These are phyloP conservation scores for Drosophila mayri DNA, from an alignment of 1,140 invertebrate genomes.

Conservation along the genomic window DNA sequence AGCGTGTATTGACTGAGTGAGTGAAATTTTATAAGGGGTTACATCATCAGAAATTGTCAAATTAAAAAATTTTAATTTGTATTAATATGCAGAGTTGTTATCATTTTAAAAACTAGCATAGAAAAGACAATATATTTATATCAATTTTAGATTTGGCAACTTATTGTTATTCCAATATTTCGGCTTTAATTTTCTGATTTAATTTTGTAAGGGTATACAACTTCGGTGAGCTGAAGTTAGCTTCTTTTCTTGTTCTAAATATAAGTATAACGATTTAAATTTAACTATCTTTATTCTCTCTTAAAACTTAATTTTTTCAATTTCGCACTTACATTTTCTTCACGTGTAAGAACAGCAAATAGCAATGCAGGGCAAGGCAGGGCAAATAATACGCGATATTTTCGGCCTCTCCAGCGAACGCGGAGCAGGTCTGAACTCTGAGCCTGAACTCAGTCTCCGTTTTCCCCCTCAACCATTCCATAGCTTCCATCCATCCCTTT, in stretches of 20 bases:
- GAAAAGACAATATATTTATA: too few relatives aligned
- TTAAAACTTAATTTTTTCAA: neutral
- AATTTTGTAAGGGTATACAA: neutral
- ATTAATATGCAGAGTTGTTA: too few relatives aligned
- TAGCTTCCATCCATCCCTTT: neutral
- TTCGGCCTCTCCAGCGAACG: slow-evolving; percentile 52
- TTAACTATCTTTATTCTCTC: neutral
- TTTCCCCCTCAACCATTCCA: neutral
- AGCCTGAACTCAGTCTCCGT: slow-evolving; percentile 8
- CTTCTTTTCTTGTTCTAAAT: too few relatives aligned
- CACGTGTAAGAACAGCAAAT: slow-evolving; percentile 30
- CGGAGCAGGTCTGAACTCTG: slow-evolving; percentile 14
- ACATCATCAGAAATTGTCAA: too few relatives aligned
- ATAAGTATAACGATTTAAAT: neutral
- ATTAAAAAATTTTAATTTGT: too few relatives aligned
- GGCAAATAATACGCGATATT: slow-evolving; percentile 75
- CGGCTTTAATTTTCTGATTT: too few relatives aligned
- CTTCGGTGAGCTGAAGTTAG: too few relatives aligned
- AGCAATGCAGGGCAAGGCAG: slow-evolving; percentile 43
- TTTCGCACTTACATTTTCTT: neutral
- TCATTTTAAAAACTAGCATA: too few relatives aligned
- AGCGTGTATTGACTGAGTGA: too few relatives aligned
- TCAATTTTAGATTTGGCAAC: too few relatives aligned
- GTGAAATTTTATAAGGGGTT: too few relatives aligned
- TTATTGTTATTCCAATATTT: too few relatives aligned